phyloP scores from a whole-genome alignment of 2,113 vertebrate species.

The Pycnonotus jocosus region DNA sequence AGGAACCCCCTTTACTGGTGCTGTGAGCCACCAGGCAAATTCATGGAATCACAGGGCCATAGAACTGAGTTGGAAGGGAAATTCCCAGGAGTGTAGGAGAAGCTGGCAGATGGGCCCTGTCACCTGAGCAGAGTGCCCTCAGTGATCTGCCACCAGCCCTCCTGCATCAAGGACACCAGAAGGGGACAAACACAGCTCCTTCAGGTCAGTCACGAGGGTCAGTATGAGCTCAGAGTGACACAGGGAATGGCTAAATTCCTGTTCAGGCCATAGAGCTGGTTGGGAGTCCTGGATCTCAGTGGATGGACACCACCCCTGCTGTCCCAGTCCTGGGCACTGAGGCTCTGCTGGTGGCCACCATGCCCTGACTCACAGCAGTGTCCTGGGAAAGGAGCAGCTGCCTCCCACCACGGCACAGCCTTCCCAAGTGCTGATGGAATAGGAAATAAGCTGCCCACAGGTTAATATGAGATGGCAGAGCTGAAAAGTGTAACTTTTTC shows the following conservation, averaged over 20 bases:
- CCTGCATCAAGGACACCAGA: neutral
- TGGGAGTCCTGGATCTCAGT: neutral
- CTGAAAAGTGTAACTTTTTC: neutral
- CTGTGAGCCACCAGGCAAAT: neutral
- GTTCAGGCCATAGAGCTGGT: neutral
- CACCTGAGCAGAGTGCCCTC: neutral
- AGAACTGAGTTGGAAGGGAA: neutral
- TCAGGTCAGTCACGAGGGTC: neutral
- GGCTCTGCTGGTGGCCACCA: neutral
- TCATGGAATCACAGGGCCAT: rapidly evolving
- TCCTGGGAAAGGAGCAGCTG: neutral
- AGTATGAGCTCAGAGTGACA: neutral
- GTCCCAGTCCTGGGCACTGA: neutral
- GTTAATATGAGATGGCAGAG: neutral
- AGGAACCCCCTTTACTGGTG: neutral
- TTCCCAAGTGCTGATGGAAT: neutral
- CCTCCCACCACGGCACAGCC: neutral
- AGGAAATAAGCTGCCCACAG: neutral
- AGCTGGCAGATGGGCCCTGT: neutral
- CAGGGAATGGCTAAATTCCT: neutral
- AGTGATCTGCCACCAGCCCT: neutral
- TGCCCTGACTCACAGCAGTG: neutral
- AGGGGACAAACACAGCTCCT: neutral
- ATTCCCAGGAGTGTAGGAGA: neutral
- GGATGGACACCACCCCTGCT: neutral